Evolutionary conservation across 2,113 vertebrate genomes (phyloP), one percentile per base, ranked within the genome.

Genomic region (Eptesicus fuscus): DNA sequence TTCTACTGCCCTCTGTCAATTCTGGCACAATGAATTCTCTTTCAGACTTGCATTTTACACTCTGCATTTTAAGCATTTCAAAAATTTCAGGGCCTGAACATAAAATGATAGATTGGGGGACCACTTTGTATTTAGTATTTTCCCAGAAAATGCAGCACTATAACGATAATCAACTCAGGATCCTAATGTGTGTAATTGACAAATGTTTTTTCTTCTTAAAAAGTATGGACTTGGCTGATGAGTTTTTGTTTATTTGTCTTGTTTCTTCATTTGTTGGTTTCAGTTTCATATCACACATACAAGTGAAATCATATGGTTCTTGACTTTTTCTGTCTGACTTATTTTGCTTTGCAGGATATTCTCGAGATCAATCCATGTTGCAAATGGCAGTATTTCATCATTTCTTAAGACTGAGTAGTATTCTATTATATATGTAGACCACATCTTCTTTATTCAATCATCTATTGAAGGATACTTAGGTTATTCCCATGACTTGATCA

Each of bases 1-100:
- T 97, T 94, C 95, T 95, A 53, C 96, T 98, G 96, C 92, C 96
- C 97, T 97, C 93, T 98, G 95, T 97, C 98, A 98, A 77, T 95
- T 90, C 84, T 95, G 90, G 86, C 90, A 92, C 85, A 90, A 73
- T 86, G 86, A 96, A 93, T 95, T 96, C 88, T 96, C 76, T 96
- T 93, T 95, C 83, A 82, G 37, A 86, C 59, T 86, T 93, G 65
- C 76, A 56, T 88, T 95, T 95, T 94, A 74, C 51, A 95, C 83
- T 96, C 88, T 89, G 83, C 56, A 49, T 90, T 91, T 97, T 91
- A 93, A 96, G n/a, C 88, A 65, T 95, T 94, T 85, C 79, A 76
- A 59, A 94, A 77, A 84, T 78, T 65, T 53, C 47, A 70, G 25
- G 49, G 23, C 28, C 65, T 73, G 16, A 77, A 80, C 53, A 83